phyloP scores from a whole-genome alignment of 1,140 invertebrate species.

The Eriosoma lanigerum region DNA sequence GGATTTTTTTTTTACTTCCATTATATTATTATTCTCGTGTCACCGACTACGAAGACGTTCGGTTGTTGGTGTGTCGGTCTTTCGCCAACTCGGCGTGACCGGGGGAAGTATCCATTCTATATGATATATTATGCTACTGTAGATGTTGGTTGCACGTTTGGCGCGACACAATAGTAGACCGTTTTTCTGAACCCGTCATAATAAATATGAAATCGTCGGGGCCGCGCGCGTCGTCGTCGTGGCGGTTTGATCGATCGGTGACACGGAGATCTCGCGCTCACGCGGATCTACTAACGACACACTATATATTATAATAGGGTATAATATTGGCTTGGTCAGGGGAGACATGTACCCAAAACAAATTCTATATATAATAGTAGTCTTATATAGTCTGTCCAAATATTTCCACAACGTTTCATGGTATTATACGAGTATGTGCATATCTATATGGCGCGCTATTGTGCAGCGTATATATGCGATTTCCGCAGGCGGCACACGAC shows the following conservation, averaged over 20 bases:
- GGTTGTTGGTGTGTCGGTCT: too few relatives aligned
- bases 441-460: slow-evolving; percentile 4
- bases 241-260: not conserved
- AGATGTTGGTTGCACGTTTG: too few relatives aligned
- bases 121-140: too few relatives aligned
- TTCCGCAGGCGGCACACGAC: slow-evolving; percentile 5
- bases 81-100: slow-evolving; percentile 20
- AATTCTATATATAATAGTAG: too few relatives aligned
- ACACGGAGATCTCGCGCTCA: not conserved
- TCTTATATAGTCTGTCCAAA: slow-evolving; percentile 25
- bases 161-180: not conserved
- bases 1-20: not conserved
- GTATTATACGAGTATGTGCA: not conserved
- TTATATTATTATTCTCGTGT: not conserved
- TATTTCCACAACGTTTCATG: slow-evolving; percentile 25
- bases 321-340: too few relatives aligned
- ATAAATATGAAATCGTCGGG: not conserved
- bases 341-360: too few relatives aligned
- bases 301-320: too few relatives aligned
- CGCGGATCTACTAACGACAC: not conserved
- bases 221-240: not conserved
- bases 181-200: slow-evolving; percentile 38
- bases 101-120: not conserved
- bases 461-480: not conserved
- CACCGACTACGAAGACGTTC: too few relatives aligned